Base-by-base conservation (phyloP, 2,797 vertebrate genomes). In the Anguilla anguilla region DNA sequence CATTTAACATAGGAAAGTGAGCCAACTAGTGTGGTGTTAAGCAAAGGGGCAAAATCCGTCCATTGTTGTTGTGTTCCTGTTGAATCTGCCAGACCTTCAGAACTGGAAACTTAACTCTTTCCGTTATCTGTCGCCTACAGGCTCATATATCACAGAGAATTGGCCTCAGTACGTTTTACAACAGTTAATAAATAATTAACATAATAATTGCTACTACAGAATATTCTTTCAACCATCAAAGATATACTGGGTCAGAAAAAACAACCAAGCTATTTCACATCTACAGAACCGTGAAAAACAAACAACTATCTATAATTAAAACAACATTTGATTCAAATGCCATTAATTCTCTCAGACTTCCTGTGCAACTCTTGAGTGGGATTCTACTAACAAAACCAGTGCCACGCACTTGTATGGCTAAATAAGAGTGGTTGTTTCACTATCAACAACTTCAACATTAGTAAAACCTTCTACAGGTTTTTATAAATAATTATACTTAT, bases 331-430 rank as follows among this genome's bases (percentile, higher is more conserved):
- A 49, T 46, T 81, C 39, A 17, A 17, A 10, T 39, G 3, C 13
- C 15, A 43, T 79, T 19, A 79, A 46, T 49, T 74, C 28, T 31
- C n/a, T 83, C 82, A 19, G n/a, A 35, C 15, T 61, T 46, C 49
- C 31, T 49, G 72, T 84, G 72, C 88, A 61, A 87, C 61, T 87
- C 82, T 86, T 88, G 28, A n/a, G 53, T 72, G 67, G 86, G 22
- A 39, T 69, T 88, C 88, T 88, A 83, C 72, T 88, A 61, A 82
- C 86, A 89, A 46, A 88, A 84, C 86, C 39, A 83, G 55, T n/a
- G 72, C 77, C 77, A 81, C 39, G 49, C 35, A 35, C n/a, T 10
- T 31, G 2, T 22, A 28, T 17, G 35, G 13, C 39, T 81, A 81
- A 81, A 19, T 46, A 6, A 81, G 77, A 81, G 39, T 25, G 43